Conservation (phyloP, 2,888 invertebrate genomes). For the Acanthosepion pharaonis region DNA sequence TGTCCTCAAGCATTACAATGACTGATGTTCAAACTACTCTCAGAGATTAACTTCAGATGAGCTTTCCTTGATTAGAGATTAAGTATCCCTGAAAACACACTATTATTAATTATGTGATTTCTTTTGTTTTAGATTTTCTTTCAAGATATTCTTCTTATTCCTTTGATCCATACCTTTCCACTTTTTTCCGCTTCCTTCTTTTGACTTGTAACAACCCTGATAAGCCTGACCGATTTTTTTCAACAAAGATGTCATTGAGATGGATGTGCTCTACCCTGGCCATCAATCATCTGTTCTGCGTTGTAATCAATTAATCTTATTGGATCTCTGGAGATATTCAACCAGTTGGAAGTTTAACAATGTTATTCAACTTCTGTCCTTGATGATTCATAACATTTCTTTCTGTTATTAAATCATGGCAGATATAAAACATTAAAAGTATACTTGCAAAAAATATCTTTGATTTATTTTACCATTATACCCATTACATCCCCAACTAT, state of each 20-base stretch:
- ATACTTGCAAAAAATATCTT: background rate
- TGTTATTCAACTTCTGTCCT: background rate
- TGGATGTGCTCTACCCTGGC: background rate
- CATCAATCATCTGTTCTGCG: background rate
- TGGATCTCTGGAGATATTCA: background rate
- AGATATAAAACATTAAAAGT: background rate
- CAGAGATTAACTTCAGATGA: background rate
- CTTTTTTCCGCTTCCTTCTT: background rate
- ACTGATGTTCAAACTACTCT: background rate
- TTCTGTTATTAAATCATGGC: background rate
- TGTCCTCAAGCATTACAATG: background rate
- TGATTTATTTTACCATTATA: too few species aligned
- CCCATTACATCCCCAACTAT: too few species aligned
- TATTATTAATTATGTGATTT: background rate
- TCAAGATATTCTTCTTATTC: background rate
- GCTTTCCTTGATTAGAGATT: background rate
- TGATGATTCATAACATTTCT: background rate
- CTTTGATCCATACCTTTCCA: background rate
- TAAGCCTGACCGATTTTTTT: background rate
- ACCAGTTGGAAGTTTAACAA: background rate
- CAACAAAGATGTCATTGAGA: background rate
- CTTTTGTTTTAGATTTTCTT: background rate
- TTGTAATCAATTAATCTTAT: background rate
- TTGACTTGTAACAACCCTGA: background rate
- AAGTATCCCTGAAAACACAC: background rate